Conservation (phyloP, 2,797 vertebrate species). For the Prionace glauca region DNA sequence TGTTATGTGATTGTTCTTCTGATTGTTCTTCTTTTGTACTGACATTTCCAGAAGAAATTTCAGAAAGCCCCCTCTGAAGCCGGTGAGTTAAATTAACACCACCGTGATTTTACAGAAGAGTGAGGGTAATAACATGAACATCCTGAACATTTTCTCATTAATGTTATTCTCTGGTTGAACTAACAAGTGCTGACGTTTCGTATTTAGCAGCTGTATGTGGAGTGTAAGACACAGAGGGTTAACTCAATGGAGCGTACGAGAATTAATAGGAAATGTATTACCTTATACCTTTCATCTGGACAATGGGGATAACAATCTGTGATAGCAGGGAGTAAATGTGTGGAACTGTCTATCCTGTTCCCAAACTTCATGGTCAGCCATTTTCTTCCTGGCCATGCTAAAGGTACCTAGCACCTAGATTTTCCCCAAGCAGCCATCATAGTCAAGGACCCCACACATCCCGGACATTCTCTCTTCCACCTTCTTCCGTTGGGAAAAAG, state of each 20-base stretch:
- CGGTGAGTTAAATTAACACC: neutral
- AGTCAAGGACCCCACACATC: no score
- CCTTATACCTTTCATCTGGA: neutral
- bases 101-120: neutral
- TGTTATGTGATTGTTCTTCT: neutral
- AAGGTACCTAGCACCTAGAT: neutral
- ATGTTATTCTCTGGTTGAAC: constrained; percentile 48
- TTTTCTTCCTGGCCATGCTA: neutral
- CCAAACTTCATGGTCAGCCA: neutral
- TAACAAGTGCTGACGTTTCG: constrained; percentile 54
- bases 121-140: neutral
- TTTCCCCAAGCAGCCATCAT: neutral
- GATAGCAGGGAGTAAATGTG: neutral
- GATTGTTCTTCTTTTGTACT: neutral
- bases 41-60: neutral
- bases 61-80: neutral
- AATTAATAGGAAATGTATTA: neutral
- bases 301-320: neutral
- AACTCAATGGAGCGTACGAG: constrained; percentile 42
- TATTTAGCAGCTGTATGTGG: constrained; percentile 54
- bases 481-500: no score
- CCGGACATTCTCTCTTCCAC: no score
- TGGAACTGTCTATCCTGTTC: neutral
- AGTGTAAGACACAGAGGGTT: constrained; percentile 50
- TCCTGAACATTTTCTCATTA: constrained; percentile 44